Evolutionary conservation across 2,888 invertebrate species (phyloP).

Genomic region (Morpho deidamia): DNA sequence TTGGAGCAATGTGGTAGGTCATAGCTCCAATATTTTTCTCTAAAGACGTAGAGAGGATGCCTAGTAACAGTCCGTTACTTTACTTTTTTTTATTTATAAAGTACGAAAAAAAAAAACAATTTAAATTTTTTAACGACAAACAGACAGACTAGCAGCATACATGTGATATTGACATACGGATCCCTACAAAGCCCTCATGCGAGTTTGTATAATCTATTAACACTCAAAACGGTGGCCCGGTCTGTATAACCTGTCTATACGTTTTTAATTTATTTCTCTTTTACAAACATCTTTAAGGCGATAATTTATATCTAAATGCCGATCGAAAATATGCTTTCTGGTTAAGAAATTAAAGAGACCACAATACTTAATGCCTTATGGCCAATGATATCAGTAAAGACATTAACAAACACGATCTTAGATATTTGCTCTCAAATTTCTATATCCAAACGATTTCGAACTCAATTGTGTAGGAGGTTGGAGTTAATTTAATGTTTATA

Average conservation of each 20-base stretch:
- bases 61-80: no score
- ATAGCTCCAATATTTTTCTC: no score
- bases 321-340: slow-evolving; percentile 8
- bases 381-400: slow-evolving; percentile 21
- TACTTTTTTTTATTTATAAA: no score
- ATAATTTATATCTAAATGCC: slow-evolving; percentile 17
- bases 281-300: slow-evolving; percentile 32
- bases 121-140: not conserved
- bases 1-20: no score
- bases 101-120: no score
- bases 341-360: slow-evolving; percentile 19
- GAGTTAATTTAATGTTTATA: slow-evolving; percentile 14
- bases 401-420: slow-evolving; percentile 27
- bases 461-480: slow-evolving; percentile 24
- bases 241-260: slow-evolving; percentile 48
- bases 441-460: slow-evolving; percentile 23
- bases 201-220: slow-evolving; percentile 55
- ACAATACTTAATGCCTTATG: slow-evolving; percentile 17
- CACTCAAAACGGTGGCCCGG: slow-evolving; percentile 62
- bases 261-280: slow-evolving; percentile 62
- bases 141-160: not conserved
- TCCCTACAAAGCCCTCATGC: not conserved
- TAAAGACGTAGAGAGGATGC: no score
- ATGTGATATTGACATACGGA: not conserved
- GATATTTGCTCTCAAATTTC: slow-evolving; percentile 6